phyloP scores from a whole-genome alignment of 2,888 invertebrate genomes.

The Lagria hirta region DNA sequence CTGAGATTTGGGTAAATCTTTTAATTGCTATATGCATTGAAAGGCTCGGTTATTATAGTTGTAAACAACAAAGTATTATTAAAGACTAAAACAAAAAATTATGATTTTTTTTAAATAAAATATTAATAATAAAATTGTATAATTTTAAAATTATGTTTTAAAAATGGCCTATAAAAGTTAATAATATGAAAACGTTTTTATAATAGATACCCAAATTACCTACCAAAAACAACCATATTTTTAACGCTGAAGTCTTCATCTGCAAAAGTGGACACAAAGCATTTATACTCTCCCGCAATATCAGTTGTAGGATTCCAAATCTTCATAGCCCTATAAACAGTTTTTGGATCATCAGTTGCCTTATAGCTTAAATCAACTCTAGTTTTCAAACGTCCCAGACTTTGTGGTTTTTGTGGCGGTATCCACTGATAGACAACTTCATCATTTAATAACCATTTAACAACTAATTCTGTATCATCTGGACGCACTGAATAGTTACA shows the following conservation, averaged over 20 bases:
- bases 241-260: constrained; percentile 67
- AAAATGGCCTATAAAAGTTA: constrained; percentile 2
- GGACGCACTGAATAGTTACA: constrained; percentile 68
- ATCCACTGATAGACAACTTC: constrained; percentile 82
- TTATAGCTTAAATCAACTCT: constrained; percentile 65
- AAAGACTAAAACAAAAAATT: constrained; percentile 33
- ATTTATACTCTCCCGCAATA: constrained; percentile 72
- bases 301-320: constrained; percentile 69
- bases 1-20: too few relatives aligned
- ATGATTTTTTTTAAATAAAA: constrained; percentile 1
- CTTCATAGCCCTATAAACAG: constrained; percentile 70
- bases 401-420: constrained; percentile 65
- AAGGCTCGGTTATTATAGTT: too few relatives aligned
- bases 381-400: constrained; percentile 59
- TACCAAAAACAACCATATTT: constrained; percentile 69
- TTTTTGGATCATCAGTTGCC: constrained; percentile 67
- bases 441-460: constrained; percentile 75
- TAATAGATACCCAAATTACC: constrained; percentile 39
- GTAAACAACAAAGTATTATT: too few relatives aligned
- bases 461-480: constrained; percentile 68
- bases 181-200: background rate
- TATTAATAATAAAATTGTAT: too few relatives aligned
- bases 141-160: too few relatives aligned
- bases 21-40: too few relatives aligned
- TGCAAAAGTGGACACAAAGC: constrained; percentile 68